phyloP scores from a whole-genome alignment of 2,888 invertebrate genomes.

The Drosophila antonietae region DNA sequence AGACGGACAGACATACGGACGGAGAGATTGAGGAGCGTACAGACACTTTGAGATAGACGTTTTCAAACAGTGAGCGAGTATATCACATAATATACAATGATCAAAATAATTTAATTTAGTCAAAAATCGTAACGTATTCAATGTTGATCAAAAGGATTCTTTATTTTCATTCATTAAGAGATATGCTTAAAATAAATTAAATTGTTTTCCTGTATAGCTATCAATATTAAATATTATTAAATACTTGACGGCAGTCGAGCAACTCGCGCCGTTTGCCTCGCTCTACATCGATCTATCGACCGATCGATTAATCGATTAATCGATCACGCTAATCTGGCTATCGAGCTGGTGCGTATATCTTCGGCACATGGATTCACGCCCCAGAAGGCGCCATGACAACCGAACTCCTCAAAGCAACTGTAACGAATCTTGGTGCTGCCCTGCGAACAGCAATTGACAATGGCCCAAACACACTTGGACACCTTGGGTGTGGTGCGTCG shows the following conservation, averaged over 20 bases:
- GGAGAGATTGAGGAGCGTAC: not conserved
- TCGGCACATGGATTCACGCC: slow-evolving; percentile 89
- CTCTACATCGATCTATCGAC: not conserved
- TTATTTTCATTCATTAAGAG: slow-evolving; percentile 32
- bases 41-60: not conserved
- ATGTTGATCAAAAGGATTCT: not conserved
- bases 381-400: slow-evolving; percentile 91
- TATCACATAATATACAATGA: not conserved
- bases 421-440: slow-evolving; percentile 85
- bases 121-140: not conserved
- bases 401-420: slow-evolving; percentile 89
- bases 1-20: not conserved
- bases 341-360: slow-evolving; percentile 82
- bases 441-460: slow-evolving; percentile 89
- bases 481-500: slow-evolving; percentile 65
- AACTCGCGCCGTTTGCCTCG: slow-evolving; percentile 1
- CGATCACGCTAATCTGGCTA: slow-evolving; percentile 42
- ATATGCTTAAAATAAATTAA: slow-evolving; percentile 39
- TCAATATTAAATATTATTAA: not conserved
- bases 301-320: slow-evolving; percentile 6
- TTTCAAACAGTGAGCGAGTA: not conserved
- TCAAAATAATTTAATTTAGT: not conserved
- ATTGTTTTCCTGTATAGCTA: slow-evolving; percentile 22
- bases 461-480: slow-evolving; percentile 90
- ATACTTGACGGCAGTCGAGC: slow-evolving; percentile 11